Conservation (phyloP, 2,797 vertebrate genomes). For the Glyptemys insculpta region DNA sequence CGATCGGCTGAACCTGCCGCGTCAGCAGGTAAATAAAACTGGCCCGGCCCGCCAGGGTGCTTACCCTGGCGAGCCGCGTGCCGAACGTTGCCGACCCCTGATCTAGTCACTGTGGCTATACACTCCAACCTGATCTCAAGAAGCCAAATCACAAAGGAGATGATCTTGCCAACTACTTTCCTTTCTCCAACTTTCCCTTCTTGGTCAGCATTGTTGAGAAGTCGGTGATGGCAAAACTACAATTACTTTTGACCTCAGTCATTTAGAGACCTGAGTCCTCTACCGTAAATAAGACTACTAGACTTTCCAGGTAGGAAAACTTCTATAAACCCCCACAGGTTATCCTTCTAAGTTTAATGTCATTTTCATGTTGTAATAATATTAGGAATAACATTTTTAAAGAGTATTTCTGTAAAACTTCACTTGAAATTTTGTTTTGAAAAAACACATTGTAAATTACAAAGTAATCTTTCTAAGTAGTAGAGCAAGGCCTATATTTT, state of each 20-base stretch:
- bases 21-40: too few species aligned
- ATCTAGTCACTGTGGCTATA: slow-evolving; percentile 18
- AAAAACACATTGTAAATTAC: slow-evolving; percentile 32
- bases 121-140: background rate
- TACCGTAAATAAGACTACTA: slow-evolving; percentile 1
- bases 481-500: background rate
- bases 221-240: background rate
- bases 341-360: background rate
- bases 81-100: too few species aligned
- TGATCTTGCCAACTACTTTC: background rate
- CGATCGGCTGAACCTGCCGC: too few species aligned
- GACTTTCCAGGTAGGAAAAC: background rate
- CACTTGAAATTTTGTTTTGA: background rate
- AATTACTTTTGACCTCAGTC: background rate
- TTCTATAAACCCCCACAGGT: slow-evolving; percentile 1
- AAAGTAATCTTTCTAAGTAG: background rate
- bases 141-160: background rate
- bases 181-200: background rate
- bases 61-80: too few species aligned
- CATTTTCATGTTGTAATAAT: slow-evolving; percentile 5
- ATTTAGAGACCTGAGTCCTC: background rate
- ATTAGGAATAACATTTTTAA: background rate
- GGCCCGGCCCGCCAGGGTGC: too few species aligned
- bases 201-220: accelerated
- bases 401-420: background rate